Evolutionary conservation across 1,140 invertebrate genomes (phyloP).

Genomic region (Saccostrea glomerata): DNA sequence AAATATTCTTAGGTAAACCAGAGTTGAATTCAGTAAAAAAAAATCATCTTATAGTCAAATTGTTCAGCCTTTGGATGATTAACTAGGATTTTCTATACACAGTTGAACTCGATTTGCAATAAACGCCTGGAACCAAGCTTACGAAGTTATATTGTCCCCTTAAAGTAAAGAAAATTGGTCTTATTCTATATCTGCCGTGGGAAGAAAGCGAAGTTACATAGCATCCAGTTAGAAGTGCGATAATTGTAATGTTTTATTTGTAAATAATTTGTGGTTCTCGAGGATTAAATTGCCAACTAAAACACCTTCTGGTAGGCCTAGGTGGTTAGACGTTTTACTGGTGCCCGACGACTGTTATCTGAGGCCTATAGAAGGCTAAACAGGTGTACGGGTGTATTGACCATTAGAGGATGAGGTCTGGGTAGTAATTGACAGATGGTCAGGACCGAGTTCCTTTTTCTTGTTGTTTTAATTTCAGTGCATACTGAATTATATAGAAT

Average conservation of each 20-base stretch:
- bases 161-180: conserved; percentile 18
- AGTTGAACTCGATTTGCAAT: background rate
- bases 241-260: conserved; percentile 17
- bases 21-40: too few species aligned
- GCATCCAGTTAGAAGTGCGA: background rate
- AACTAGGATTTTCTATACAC: too few species aligned
- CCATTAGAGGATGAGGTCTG: too few species aligned
- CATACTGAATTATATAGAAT: too few species aligned
- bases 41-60: too few species aligned
- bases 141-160: background rate
- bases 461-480: too few species aligned
- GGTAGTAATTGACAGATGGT: too few species aligned
- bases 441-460: too few species aligned
- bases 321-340: background rate
- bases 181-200: background rate
- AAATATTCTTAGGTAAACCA: too few species aligned
- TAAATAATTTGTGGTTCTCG: conserved; percentile 15
- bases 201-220: background rate
- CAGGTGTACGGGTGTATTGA: background rate
- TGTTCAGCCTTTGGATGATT: too few species aligned
- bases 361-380: background rate
- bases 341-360: background rate
- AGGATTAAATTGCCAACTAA: conserved; percentile 4
- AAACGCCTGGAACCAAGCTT: background rate
- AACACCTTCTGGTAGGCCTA: background rate